phyloP scores from a whole-genome alignment of 2,113 vertebrate genomes.

The Sclerurus mexicanus region DNA sequence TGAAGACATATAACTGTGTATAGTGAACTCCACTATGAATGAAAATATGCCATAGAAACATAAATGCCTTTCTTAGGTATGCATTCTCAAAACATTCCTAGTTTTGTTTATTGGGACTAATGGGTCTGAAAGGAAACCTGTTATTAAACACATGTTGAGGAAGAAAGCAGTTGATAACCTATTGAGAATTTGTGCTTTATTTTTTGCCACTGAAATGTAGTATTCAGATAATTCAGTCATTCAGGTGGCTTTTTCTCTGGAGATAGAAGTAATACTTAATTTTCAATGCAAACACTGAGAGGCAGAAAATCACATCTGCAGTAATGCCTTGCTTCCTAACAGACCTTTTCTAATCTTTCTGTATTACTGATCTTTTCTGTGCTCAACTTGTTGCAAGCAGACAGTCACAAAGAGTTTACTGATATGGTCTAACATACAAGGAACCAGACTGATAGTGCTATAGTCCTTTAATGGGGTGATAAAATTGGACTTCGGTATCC shows the following conservation, averaged over 20 bases:
- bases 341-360: constrained; percentile 47
- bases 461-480: constrained; percentile 43
- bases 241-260: constrained; percentile 33
- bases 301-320: not conserved
- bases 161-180: not conserved
- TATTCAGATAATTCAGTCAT: not conserved
- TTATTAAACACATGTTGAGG: not conserved
- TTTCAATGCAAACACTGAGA: not conserved
- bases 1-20: not conserved
- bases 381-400: constrained; percentile 30
- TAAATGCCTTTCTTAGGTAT: not conserved
- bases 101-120: not conserved
- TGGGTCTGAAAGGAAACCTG: not conserved
- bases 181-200: not conserved
- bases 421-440: constrained; percentile 10
- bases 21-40: not conserved
- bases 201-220: not conserved
- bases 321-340: constrained; percentile 45
- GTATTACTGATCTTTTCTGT: constrained; percentile 41
- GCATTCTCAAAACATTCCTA: not conserved
- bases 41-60: not conserved
- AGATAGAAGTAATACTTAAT: not conserved
- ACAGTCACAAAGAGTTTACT: constrained; percentile 22
- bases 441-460: constrained; percentile 39
- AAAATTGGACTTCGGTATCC: constrained; percentile 47